A percentile compares a stretch with the other conserved stretches of the same genome.
These are phyloP conservation scores for Pseudomyrmex dendroicus DNA, from an alignment of 1,140 invertebrate species.

Conservation along the genomic window DNA sequence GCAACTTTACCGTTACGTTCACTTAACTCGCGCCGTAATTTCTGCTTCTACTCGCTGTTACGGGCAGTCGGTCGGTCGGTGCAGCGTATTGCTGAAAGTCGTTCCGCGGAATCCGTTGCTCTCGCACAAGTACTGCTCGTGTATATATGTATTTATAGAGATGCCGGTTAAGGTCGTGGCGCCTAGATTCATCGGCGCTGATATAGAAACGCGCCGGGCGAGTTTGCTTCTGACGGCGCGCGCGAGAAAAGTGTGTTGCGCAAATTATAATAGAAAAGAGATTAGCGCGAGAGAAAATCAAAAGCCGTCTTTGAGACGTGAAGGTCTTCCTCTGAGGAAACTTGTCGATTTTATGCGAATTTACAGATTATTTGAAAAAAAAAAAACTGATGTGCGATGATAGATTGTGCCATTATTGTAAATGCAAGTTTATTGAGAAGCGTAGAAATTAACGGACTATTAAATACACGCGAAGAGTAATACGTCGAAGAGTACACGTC, in stretches of 20 bases:
- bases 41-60: conserved; percentile 64
- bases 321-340: neutral
- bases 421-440: conserved; percentile 16
- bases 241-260: conserved; percentile 14
- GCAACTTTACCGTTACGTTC: conserved; percentile 75
- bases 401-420: conserved; percentile 55
- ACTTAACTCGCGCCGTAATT: conserved; percentile 74
- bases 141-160: conserved; percentile 38
- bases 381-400: neutral
- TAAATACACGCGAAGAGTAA: conserved; percentile 35
- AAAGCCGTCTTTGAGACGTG: too few relatives aligned
- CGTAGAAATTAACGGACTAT: conserved; percentile 51
- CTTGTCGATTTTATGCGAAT: neutral
- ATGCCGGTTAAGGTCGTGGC: conserved; percentile 1
- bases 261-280: conserved; percentile 13
- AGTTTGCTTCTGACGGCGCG: neutral
- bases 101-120: conserved; percentile 20
- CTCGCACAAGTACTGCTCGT: neutral
- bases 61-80: conserved; percentile 4
- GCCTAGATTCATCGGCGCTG: conserved; percentile 22
- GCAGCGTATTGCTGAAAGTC: conserved; percentile 2
- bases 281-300: neutral
- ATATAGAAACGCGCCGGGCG: conserved; percentile 9
- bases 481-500: neutral
- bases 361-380: conserved; percentile 4